Base-by-base conservation (phyloP, 2,797 vertebrate species). In the Helostoma temminkii region DNA sequence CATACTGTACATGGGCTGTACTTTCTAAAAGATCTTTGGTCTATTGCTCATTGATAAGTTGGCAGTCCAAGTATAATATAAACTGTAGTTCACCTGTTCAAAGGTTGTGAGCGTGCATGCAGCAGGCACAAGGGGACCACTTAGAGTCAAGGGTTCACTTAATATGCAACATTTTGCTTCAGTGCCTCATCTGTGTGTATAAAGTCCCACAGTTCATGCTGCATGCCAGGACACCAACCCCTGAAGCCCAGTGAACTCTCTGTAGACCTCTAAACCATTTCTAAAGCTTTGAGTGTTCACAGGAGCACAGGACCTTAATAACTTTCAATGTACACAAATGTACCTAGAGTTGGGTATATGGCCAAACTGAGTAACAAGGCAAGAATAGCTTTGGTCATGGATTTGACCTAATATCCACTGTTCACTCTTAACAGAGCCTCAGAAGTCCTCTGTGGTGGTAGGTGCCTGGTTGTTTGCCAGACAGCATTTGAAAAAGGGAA, bases 11-110 rank as follows among this genome's bases (percentile, higher is more conserved):
- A 30, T 3, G 15, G 32, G 32, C 32, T 34, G 32, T 12, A 12
- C 3, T 34, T 12, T 9, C 32, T 14, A 37, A 14, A 72, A 58
- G 65, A 45, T 41, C 54, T 71, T 62, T 74, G 46, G 9, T 76
- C 61, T 78, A 39, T 73, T 73, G 84, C 87, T 83, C 58, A 41
- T 45, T 53, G 56, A 65, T 72, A 80, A 68, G 19, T 22, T 21
- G 18, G 22, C 36, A 48, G 22, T 59, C 5, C 28, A 46, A 47
- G 12, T 52, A 80, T 86, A 72, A 16, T 45, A 68, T 78, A 83
- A 26, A 12, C 57, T 53, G 48, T 76, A 68, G 77, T 74, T 73
- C 60, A 81, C 22, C 43, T 46, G 76, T 76, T 56, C 88, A 85
- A 90, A 84, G 78, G 68, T 86, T 78, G 26, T 74, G 37, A 56